A percentile compares a stretch with the other conserved stretches of the same genome.
These are phyloP conservation scores for Calyptommatus sinebrachiatus DNA, from an alignment of 2,113 vertebrate genomes.

Conservation along the genomic window DNA sequence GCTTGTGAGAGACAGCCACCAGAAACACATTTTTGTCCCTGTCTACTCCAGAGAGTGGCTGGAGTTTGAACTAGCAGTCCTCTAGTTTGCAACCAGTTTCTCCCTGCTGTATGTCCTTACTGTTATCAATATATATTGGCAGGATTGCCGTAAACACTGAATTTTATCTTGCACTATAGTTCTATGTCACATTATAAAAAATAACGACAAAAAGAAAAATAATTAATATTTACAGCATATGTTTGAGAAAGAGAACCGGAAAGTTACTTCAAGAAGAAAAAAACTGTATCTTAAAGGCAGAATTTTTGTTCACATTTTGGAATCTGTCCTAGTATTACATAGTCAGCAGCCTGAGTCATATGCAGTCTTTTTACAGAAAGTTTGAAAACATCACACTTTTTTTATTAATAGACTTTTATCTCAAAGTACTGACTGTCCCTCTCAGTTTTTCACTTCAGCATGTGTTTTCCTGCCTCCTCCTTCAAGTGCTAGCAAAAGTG, in stretches of 20 bases:
- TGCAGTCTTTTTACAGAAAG: constrained; percentile 12
- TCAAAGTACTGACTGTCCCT: constrained; percentile 24
- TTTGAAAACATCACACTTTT: constrained; percentile 16
- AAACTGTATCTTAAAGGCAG: not conserved
- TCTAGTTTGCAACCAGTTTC: not conserved
- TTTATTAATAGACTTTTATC: constrained; percentile 29
- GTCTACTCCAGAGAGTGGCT: no score
- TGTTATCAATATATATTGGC: not conserved
- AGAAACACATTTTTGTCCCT: no score
- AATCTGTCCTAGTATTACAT: constrained; percentile 9
- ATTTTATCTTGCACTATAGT: not conserved
- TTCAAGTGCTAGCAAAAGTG: not conserved
- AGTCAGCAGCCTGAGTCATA: constrained; percentile 25
- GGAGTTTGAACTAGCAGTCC: no score
- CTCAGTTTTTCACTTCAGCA: constrained; percentile 13
- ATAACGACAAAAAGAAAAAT: not conserved
- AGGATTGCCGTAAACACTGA: not conserved
- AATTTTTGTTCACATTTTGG: not conserved
- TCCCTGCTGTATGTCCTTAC: not conserved
- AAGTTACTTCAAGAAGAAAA: not conserved
- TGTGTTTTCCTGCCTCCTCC: not conserved
- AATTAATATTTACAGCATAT: not conserved
- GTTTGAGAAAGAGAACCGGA: not conserved
- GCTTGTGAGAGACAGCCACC: no score
- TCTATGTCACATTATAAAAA: not conserved